Percentiles rank a stretch among this genome's conserved stretches.
Conservation (phyloP, 2,888 invertebrate species). For the Tachina lurida region DNA sequence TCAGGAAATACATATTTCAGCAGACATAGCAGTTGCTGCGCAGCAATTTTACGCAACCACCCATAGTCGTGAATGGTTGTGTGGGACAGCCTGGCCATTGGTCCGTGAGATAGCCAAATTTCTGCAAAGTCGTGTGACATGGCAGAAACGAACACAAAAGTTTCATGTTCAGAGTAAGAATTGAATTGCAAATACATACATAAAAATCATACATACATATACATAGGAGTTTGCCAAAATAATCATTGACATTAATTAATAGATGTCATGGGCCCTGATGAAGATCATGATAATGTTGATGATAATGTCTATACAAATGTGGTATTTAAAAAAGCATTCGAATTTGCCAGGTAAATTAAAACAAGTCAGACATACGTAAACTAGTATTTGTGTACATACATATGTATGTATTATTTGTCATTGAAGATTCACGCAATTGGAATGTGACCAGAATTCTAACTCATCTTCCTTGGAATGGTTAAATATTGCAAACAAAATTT, state of each 20-base stretch:
- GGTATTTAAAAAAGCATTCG: slow-evolving; percentile 84
- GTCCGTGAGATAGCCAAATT: slow-evolving; percentile 85
- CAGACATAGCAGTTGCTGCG: slow-evolving; percentile 85
- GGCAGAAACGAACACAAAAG: slow-evolving; percentile 83
- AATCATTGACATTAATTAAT: slow-evolving; percentile 20
- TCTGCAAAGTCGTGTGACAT: slow-evolving; percentile 84
- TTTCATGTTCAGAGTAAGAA: slow-evolving; percentile 84
- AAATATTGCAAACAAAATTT: slow-evolving; percentile 84
- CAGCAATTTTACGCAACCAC: slow-evolving; percentile 77
- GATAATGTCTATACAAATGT: slow-evolving; percentile 86
- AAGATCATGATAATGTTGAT: slow-evolving; percentile 85
- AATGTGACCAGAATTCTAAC: slow-evolving; percentile 62
- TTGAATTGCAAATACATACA: background rate
- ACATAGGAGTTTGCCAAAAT: background rate
- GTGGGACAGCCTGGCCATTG: slow-evolving; percentile 84
- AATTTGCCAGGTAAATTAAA: slow-evolving; percentile 84
- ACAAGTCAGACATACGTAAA: no score
- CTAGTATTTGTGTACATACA: no score
- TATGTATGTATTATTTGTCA: background rate
- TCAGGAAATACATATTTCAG: slow-evolving; percentile 85
- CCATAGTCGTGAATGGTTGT: slow-evolving; percentile 78
- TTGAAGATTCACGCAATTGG: slow-evolving; percentile 61
- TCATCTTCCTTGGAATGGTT: slow-evolving; percentile 73
- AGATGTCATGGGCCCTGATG: slow-evolving; percentile 87
- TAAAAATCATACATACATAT: background rate